Conservation (phyloP, 2,113 vertebrate species). For the Nicator chloris region DNA sequence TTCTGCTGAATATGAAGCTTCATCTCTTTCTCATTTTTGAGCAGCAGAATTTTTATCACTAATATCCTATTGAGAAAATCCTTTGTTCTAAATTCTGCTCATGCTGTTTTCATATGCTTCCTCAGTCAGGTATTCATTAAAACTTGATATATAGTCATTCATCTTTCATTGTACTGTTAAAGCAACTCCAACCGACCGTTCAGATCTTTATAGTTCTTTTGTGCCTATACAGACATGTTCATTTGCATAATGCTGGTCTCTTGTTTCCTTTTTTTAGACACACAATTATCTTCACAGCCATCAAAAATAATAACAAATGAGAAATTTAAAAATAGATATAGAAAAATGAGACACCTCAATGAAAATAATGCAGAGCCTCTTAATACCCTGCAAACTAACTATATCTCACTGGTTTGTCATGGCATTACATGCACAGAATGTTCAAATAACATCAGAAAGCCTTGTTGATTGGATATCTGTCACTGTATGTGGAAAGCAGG, state of each 20-base stretch:
- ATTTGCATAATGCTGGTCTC: background rate
- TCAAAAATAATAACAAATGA: background rate
- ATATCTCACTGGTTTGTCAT: background rate
- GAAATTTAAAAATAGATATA: background rate
- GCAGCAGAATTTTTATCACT: background rate
- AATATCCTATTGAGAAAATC: background rate
- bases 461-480: background rate
- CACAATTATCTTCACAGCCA: background rate
- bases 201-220: background rate
- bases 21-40: background rate
- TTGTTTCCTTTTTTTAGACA: background rate
- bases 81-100: background rate
- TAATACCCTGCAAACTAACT: background rate
- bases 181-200: background rate
- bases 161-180: background rate
- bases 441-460: background rate
- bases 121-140: background rate
- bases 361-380: background rate
- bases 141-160: background rate
- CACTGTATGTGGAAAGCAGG: background rate
- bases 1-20: background rate
- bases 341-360: background rate
- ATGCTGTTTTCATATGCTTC: background rate
- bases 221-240: background rate
- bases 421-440: background rate